Percentiles rank a stretch among this genome's conserved stretches.
Evolutionary conservation across 2,797 vertebrate genomes (phyloP).

Genomic region (Antrozous pallidus): DNA sequence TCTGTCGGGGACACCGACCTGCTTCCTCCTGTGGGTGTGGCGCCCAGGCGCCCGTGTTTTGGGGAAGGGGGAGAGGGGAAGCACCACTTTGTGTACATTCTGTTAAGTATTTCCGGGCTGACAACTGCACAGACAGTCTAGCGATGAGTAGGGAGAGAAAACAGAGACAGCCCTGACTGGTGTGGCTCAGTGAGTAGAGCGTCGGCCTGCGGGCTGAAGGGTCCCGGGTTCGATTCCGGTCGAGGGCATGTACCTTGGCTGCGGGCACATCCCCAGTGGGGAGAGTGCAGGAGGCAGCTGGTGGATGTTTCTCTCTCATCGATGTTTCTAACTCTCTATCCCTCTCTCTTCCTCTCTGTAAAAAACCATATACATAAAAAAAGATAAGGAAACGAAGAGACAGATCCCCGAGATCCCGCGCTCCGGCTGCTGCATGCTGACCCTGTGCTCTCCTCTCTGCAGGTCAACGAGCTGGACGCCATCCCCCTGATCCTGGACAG

Average conservation of each 20-base stretch:
- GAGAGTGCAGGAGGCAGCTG: no score
- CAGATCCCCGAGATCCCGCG: fast-evolving
- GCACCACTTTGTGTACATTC: not conserved
- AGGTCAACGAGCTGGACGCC: constrained; percentile 93
- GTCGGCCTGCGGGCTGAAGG: no score
- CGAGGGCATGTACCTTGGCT: no score
- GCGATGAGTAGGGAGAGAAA: not conserved
- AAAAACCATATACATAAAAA: no score
- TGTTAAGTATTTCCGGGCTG: not conserved
- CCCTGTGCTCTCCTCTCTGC: constrained; percentile 45
- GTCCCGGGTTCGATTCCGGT: no score
- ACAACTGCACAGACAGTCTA: fast-evolving
- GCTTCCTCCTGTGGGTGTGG: not conserved
- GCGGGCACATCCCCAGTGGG: no score
- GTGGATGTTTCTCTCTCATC: no score
- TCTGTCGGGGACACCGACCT: no score
- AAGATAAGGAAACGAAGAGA: not conserved
- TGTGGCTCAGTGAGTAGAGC: no score
- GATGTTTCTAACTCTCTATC: no score
- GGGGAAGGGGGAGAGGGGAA: not conserved
- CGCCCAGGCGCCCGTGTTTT: not conserved
- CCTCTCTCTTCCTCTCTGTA: no score
- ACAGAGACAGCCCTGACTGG: no score
- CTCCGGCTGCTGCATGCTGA: not conserved
- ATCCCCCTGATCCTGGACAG: constrained; percentile 95